These are phyloP conservation scores for Dinomys branickii DNA, from an alignment of 2,113 vertebrate genomes.

Conservation along the genomic window DNA sequence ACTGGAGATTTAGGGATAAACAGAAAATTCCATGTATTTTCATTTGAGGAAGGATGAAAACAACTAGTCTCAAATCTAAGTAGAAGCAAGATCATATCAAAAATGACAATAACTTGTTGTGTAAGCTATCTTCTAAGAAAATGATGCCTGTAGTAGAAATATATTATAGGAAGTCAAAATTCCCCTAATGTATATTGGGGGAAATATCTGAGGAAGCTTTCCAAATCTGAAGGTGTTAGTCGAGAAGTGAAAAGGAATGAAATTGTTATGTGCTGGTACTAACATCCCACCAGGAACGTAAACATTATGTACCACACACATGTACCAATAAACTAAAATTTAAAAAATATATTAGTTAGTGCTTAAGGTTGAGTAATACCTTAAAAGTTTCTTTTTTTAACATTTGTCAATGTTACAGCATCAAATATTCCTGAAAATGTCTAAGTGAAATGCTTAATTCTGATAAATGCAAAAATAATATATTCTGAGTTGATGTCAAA, in stretches of 20 bases:
- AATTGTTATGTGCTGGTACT: neutral
- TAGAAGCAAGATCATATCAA: neutral
- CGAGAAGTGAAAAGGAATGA: neutral
- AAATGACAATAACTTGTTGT: neutral
- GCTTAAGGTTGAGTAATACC: neutral
- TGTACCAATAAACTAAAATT: neutral
- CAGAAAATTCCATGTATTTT: neutral
- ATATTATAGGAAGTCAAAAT: slow-evolving; percentile 42
- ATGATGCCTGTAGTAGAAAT: neutral
- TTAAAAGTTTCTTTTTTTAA: neutral
- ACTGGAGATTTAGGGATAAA: neutral
- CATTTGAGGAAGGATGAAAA: neutral
- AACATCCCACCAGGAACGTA: neutral
- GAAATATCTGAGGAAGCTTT: neutral
- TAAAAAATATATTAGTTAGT: neutral
- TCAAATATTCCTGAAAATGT: neutral
- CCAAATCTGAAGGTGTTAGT: neutral
- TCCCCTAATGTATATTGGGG: neutral
- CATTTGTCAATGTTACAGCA: neutral
- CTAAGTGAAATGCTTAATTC: neutral
- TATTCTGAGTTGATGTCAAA: slow-evolving; percentile 41
- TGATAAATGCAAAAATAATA: slow-evolving; percentile 54
- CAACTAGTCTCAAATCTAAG: neutral
- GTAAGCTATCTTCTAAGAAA: neutral
- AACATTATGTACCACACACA: neutral